These are phyloP conservation scores for Caenorhabditis latens DNA, from an alignment of 1,140 invertebrate species.

Conservation along the genomic window DNA sequence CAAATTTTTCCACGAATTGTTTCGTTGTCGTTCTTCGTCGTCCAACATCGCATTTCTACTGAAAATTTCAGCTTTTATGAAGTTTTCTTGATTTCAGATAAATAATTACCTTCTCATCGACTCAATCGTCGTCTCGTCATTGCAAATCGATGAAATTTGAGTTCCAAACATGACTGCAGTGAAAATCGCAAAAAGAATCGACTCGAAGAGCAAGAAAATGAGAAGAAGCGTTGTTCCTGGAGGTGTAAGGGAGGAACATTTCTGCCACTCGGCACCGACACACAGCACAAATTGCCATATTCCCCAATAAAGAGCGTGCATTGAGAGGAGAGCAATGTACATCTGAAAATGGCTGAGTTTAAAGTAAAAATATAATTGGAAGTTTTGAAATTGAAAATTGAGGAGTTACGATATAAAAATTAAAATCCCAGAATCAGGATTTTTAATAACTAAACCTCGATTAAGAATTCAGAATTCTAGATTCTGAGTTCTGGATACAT, in stretches of 20 bases:
- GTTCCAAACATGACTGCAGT: slow-evolving; percentile 97
- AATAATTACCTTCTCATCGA: slow-evolving; percentile 65
- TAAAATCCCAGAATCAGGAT: no score
- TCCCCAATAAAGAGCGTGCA: slow-evolving; percentile 91
- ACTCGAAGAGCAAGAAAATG: slow-evolving; percentile 92
- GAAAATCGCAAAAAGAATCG: slow-evolving; percentile 96
- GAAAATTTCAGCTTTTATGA: slow-evolving; percentile 17
- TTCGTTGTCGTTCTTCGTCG: slow-evolving; percentile 74
- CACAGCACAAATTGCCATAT: slow-evolving; percentile 94
- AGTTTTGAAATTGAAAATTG: no score
- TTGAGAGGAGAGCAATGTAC: slow-evolving; percentile 95
- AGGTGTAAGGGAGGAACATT: slow-evolving; percentile 89
- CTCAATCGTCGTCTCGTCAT: slow-evolving; percentile 90
- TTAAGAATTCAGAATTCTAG: no score
- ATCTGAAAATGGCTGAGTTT: slow-evolving; percentile 84
- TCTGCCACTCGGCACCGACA: slow-evolving; percentile 91
- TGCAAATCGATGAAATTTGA: slow-evolving; percentile 97
- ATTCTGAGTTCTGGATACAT: no score
- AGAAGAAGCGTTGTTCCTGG: slow-evolving; percentile 94
- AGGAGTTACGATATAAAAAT: no score
- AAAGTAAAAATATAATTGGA: no score
- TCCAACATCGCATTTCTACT: slow-evolving; percentile 71
- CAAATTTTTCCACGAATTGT: slow-evolving; percentile 78
- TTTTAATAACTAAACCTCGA: no score
- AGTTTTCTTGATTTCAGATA: background rate